Percentiles rank a stretch among this genome's conserved stretches.
phyloP scores from a whole-genome alignment of 1,140 invertebrate genomes.

The Colletes latitarsis region DNA sequence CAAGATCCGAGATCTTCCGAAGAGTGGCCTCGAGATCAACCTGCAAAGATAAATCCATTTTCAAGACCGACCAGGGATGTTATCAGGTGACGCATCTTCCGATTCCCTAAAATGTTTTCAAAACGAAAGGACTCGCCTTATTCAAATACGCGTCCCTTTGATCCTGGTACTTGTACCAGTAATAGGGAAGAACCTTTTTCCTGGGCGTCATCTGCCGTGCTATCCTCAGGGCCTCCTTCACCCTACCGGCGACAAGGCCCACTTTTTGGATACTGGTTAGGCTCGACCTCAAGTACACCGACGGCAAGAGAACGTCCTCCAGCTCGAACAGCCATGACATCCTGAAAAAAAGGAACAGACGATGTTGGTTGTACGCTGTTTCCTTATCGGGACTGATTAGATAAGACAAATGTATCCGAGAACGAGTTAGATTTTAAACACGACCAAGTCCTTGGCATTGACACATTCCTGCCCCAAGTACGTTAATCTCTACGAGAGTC shows the following conservation, averaged over 20 bases:
- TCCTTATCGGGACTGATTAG: constrained; percentile 55
- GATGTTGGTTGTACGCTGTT: not conserved
- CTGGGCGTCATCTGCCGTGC: constrained; percentile 67
- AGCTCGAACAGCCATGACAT: constrained; percentile 86
- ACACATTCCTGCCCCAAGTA: constrained; percentile 38
- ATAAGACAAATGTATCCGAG: constrained; percentile 35
- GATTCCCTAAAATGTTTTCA: not conserved
- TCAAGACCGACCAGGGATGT: not conserved
- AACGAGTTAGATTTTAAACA: constrained; percentile 32
- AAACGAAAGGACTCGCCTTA: constrained; percentile 76
- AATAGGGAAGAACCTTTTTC: constrained; percentile 83
- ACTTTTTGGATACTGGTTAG: constrained; percentile 73
- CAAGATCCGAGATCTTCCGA: constrained; percentile 80
- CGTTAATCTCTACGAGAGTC: constrained; percentile 27
- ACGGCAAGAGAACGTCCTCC: constrained; percentile 84
- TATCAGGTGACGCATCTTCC: constrained; percentile 11
- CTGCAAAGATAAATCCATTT: constrained; percentile 72
- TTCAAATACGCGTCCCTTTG: constrained; percentile 80
- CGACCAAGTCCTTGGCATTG: constrained; percentile 43
- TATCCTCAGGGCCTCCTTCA: constrained; percentile 84
- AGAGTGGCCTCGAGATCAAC: constrained; percentile 82
- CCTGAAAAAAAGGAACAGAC: constrained; percentile 79
- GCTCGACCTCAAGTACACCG: constrained; percentile 84
- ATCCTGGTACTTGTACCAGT: constrained; percentile 88
- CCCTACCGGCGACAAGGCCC: constrained; percentile 83